Evolutionary conservation across 2,113 vertebrate genomes (phyloP).

Genomic region (Thalassoma bifasciatum): DNA sequence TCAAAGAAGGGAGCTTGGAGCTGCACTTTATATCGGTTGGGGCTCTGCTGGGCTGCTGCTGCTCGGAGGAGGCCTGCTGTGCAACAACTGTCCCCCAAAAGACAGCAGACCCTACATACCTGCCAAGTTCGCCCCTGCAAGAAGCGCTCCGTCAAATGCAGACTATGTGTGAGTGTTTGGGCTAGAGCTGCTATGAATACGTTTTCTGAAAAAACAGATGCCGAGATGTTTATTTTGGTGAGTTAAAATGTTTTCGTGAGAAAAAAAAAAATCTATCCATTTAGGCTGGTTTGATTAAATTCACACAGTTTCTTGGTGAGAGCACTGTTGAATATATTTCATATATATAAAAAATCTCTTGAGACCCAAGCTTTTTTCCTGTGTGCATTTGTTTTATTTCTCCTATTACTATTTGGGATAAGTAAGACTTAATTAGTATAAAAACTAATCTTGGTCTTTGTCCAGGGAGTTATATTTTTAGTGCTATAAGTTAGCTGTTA

Average conservation of each 20-base stretch:
- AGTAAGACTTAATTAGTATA: no score
- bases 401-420: no score
- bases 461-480: no score
- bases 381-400: no score
- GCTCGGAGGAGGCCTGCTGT: conserved; percentile 83
- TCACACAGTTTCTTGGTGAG: not conserved
- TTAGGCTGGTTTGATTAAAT: not conserved
- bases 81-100: conserved; percentile 82
- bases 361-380: no score
- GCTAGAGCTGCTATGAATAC: not conserved
- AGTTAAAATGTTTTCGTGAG: no score
- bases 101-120: conserved; percentile 62
- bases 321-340: not conserved
- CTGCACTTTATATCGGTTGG: conserved; percentile 83
- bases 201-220: no score
- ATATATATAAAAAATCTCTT: no score
- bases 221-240: no score
- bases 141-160: conserved; percentile 60
- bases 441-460: no score
- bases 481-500: no score
- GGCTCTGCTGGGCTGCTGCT: conserved; percentile 76
- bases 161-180: conserved; percentile 77
- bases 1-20: conserved; percentile 82
- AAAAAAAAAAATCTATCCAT: not conserved
- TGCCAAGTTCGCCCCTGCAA: conserved; percentile 72